These are phyloP conservation scores for Pogonomyrmex californicus DNA, from an alignment of 1,140 invertebrate species.

Conservation along the genomic window DNA sequence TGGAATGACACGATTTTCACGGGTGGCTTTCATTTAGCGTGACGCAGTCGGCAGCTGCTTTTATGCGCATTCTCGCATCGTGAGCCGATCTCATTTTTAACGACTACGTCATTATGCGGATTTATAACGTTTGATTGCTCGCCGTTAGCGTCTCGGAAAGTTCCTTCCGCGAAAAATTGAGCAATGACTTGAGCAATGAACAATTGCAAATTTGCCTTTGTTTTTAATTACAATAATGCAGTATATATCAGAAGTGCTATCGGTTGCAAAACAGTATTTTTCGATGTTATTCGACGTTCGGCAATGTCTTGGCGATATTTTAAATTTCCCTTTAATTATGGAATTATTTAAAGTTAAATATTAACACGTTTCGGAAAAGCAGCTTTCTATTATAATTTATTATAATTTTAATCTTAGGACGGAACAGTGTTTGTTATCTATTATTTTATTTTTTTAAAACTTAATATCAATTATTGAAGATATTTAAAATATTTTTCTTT, in stretches of 20 bases:
- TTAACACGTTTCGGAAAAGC: not conserved
- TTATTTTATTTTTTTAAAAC: not conserved
- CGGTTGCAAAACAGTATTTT: too few relatives aligned
- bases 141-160: not conserved
- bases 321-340: not conserved
- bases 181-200: not conserved
- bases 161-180: constrained; percentile 2
- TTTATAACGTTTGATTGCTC: constrained; percentile 33
- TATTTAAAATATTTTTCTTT: not conserved
- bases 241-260: not conserved
- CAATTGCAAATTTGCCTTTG: not conserved
- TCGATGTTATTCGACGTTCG: too few relatives aligned
- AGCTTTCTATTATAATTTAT: not conserved
- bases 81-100: constrained; percentile 38
- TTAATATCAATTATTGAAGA: not conserved
- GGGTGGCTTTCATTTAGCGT: constrained; percentile 42
- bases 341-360: not conserved
- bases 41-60: constrained; percentile 21
- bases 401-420: not conserved
- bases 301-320: not conserved
- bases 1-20: constrained; percentile 59
- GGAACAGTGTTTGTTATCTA: not conserved
- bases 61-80: constrained; percentile 45
- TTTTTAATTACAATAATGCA: not conserved
- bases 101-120: constrained; percentile 37